phyloP scores from a whole-genome alignment of 1,140 invertebrate genomes.

The Euschistus heros region DNA sequence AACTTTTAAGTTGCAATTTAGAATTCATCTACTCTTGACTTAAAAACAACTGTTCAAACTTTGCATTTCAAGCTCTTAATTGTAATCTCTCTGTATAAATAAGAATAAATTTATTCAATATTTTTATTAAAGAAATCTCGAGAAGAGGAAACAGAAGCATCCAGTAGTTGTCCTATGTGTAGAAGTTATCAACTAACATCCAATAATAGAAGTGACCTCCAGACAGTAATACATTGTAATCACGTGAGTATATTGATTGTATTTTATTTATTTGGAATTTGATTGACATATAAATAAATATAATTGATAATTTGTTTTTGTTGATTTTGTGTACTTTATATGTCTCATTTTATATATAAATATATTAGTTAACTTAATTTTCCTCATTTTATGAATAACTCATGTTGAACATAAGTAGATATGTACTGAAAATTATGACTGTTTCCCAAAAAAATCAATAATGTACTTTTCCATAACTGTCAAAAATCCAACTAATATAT shows the following conservation, averaged over 20 bases:
- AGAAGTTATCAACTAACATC: background rate
- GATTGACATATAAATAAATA: background rate
- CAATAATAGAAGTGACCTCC: background rate
- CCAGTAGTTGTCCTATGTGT: slow-evolving; percentile 6
- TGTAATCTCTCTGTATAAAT: background rate
- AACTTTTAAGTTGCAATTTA: too few relatives aligned
- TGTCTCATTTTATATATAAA: too few relatives aligned
- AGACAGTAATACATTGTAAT: slow-evolving; percentile 7
- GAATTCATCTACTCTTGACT: too few relatives aligned
- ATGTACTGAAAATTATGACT: too few relatives aligned
- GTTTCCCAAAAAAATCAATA: too few relatives aligned
- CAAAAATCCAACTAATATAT: background rate
- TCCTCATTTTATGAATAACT: too few relatives aligned
- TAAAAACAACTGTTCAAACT: too few relatives aligned
- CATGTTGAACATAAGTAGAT: too few relatives aligned
- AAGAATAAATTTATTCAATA: background rate
- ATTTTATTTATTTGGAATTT: background rate
- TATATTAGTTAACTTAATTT: too few relatives aligned
- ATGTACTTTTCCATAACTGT: too few relatives aligned
- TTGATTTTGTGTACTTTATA: too few relatives aligned
- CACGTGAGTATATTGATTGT: background rate
- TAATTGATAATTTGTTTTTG: too few relatives aligned
- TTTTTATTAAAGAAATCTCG: slow-evolving; percentile 8
- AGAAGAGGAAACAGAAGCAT: slow-evolving; percentile 8
- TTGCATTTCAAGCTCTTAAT: background rate